Evolutionary conservation across 2,113 vertebrate genomes (phyloP).

Genomic region (Tretioscincus oriximinensis): DNA sequence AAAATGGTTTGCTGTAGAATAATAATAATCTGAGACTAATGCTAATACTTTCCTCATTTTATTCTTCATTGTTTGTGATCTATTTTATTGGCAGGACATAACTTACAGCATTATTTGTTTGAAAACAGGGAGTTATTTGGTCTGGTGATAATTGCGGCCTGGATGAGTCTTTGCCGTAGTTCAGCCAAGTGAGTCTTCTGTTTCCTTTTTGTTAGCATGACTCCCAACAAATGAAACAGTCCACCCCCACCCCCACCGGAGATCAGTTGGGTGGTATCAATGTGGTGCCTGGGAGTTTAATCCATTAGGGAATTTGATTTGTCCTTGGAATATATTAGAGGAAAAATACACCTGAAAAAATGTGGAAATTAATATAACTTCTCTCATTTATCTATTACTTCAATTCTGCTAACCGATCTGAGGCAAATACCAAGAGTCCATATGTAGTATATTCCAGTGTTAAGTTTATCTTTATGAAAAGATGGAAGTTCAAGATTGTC

Average conservation of each 20-base stretch:
- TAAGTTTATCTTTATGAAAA: neutral
- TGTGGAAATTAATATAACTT: neutral
- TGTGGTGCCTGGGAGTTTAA: neutral
- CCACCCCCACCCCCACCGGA: neutral
- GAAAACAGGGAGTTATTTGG: conserved; percentile 85
- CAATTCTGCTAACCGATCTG: too few species aligned
- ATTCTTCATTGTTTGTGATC: neutral
- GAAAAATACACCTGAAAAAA: too few species aligned
- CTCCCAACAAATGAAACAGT: neutral
- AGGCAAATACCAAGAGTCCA: too few species aligned
- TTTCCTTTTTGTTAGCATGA: conserved; percentile 3
- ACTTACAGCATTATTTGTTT: conserved; percentile 35
- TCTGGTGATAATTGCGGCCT: conserved; percentile 80
- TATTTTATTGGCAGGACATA: neutral
- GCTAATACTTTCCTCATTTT: neutral
- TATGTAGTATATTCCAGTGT: neutral
- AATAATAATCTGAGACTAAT: neutral
- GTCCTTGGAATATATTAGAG: neutral
- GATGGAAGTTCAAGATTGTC: neutral
- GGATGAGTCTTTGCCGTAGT: conserved; percentile 86
- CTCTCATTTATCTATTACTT: neutral
- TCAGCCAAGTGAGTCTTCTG: conserved; percentile 82
- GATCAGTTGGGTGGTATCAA: conserved; percentile 11
- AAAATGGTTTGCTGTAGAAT: neutral
- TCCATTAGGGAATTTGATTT: neutral